A percentile compares a stretch with the other conserved stretches of the same genome.
These are phyloP conservation scores for Drosophila meridionalis DNA, from an alignment of 2,888 invertebrate genomes.

Conservation along the genomic window DNA sequence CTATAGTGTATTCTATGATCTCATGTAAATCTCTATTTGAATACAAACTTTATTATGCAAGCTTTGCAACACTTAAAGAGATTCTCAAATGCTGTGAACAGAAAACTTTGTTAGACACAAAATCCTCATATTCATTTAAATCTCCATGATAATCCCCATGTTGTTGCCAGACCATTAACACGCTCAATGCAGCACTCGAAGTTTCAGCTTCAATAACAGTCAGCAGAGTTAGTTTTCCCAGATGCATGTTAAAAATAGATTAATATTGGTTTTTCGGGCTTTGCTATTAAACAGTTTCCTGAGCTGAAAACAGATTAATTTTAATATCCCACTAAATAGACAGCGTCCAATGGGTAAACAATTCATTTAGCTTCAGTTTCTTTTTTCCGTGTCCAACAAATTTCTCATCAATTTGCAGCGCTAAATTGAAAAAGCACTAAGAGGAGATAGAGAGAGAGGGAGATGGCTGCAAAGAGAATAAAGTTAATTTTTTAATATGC, in stretches of 20 bases:
- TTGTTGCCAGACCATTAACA: neutral
- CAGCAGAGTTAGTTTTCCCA: neutral
- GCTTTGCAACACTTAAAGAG: neutral
- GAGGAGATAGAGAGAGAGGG: neutral
- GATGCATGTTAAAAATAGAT: constrained; percentile 15
- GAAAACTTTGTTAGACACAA: neutral
- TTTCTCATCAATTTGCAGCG: constrained; percentile 69
- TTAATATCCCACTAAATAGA: constrained; percentile 37
- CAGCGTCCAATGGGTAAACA: constrained; percentile 52
- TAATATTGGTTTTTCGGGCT: constrained; percentile 28
- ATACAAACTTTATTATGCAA: neutral
- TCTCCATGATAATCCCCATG: neutral
- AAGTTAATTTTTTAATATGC: constrained; percentile 80
- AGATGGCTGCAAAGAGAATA: constrained; percentile 36
- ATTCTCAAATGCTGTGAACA: neutral
- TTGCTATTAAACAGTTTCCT: constrained; percentile 28
- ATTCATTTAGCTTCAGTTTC: constrained; percentile 33
- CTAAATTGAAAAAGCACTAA: constrained; percentile 52
- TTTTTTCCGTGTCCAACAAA: constrained; percentile 24
- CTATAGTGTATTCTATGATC: no score
- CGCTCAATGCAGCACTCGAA: neutral
- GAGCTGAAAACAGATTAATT: constrained; percentile 52
- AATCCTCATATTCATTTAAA: neutral
- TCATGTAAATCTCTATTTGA: no score
- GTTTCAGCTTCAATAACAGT: neutral